phyloP scores from a whole-genome alignment of 1,140 invertebrate species.

The Grapholita molesta region DNA sequence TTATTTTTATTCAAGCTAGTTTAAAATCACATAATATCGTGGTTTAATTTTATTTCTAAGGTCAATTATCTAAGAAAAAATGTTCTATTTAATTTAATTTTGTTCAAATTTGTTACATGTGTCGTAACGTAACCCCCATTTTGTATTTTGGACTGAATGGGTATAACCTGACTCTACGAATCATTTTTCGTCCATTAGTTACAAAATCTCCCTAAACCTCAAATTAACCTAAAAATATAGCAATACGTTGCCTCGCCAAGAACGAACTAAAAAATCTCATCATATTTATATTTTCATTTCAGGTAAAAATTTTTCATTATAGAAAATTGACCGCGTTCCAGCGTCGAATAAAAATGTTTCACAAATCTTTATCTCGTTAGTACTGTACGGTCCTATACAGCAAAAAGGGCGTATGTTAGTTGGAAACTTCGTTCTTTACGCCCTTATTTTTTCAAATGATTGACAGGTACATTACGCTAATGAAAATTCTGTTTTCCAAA shows the following conservation, averaged over 20 bases:
- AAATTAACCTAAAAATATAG: no score
- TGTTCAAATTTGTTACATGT: no score
- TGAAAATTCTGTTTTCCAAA: not conserved
- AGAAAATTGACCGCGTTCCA: not conserved
- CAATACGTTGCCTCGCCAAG: not conserved
- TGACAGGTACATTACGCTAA: not conserved
- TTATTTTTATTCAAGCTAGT: no score
- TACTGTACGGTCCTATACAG: not conserved
- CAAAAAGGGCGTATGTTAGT: not conserved
- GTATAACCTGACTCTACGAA: no score
- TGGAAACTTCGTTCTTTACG: not conserved
- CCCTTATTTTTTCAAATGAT: not conserved
- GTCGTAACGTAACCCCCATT: no score
- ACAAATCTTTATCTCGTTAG: not conserved
- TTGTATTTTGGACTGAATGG: no score
- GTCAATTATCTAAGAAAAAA: no score
- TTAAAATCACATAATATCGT: no score
- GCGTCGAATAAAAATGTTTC: not conserved
- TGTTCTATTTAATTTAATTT: no score
- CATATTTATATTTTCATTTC: not conserved
- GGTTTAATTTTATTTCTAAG: no score
- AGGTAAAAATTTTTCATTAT: not conserved
- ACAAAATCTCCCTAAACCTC: no score
- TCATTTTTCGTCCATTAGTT: no score
- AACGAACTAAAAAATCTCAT: not conserved